Percentiles rank a stretch among this genome's conserved stretches.
Evolutionary conservation across 2,888 invertebrate species (phyloP).

Genomic region (Bombylius discolor): DNA sequence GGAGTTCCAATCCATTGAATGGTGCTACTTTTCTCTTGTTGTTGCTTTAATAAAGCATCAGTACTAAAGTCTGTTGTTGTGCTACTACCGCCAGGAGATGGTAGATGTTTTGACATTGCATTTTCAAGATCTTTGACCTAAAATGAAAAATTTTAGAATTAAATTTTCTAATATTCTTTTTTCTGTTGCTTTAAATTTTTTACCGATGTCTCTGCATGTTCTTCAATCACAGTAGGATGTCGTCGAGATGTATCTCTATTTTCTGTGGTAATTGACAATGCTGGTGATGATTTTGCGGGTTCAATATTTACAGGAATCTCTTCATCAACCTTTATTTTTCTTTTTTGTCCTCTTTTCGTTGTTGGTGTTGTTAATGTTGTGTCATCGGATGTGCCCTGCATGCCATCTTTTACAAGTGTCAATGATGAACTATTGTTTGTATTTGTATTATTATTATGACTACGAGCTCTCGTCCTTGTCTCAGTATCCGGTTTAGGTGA

Average conservation of each 20-base stretch:
- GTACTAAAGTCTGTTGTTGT: conserved; percentile 79
- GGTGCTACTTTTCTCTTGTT: conserved; percentile 44
- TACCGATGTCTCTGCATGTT: conserved; percentile 32
- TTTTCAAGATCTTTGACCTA: conserved; percentile 89
- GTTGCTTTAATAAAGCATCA: conserved; percentile 68
- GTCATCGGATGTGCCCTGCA: conserved; percentile 29
- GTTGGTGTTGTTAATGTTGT: conserved; percentile 16
- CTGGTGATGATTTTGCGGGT: conserved; percentile 28
- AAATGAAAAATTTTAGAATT: conserved; percentile 33
- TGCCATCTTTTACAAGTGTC: conserved; percentile 21
- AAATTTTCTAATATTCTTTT: conserved; percentile 11
- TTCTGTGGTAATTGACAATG: conserved; percentile 24
- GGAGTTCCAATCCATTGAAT: conserved; percentile 92
- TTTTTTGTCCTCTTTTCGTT: conserved; percentile 43
- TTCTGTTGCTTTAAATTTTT: neutral
- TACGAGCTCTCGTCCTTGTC: conserved; percentile 22
- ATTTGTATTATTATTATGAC: conserved; percentile 26
- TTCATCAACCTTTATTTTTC: conserved; percentile 45
- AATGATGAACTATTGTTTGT: conserved; percentile 8
- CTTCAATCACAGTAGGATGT: conserved; percentile 33
- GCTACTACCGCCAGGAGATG: conserved; percentile 39
- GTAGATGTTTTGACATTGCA: conserved; percentile 91
- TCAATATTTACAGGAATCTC: conserved; percentile 34
- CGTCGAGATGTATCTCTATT: conserved; percentile 35
- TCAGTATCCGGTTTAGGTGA: conserved; percentile 36